Evolutionary conservation across 2,113 vertebrate species (phyloP), one percentile per base, ranked within the genome.

Genomic region (Tachuris rubrigastra): DNA sequence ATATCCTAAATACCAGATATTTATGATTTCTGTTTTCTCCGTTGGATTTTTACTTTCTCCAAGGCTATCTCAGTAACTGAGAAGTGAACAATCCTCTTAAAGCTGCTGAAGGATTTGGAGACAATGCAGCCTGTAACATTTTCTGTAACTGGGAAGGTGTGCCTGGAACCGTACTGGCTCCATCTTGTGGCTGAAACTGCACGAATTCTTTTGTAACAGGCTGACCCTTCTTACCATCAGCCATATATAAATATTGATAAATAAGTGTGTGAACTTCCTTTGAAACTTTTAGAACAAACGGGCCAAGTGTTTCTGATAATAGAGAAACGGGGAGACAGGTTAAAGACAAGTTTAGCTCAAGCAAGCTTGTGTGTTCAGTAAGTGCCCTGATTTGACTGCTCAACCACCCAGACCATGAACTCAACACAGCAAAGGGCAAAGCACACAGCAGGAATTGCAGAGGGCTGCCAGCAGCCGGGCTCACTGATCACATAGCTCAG

Each of bases 151-250:
- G 42, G 52, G 41, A 44, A 56, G 53, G 16, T n/a, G 67, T 21
- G 42, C 75, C 62, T 37, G 28, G 22, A 52, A 75, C 87, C 91
- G 58, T 62, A 14, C 80, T 94, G 82, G 96, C 96, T 93, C 97
- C 96, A 96, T 50, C 97, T 91, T 63, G 94, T 97, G 96, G 97
- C 68, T 85, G 23, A 58, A 75, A 35, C 35, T n/a, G 22, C n/a
- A 22, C 19, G 3, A 12, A 27, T 6, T 39, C 28, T 42, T 73
- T 31, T 41, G 7, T 7, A 28, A n/a, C 16, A 1, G 22, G 5
- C 21, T 71, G 46, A 35, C 5, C 27, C 13, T 58, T 71, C n/a
- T 59, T 50, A 33, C 9, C 19, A 9, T 30, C 33, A 21, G 49
- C 65, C 41, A 47, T 22, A 18, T 2, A 52, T 10, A 82, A 83